Base-by-base conservation (phyloP, 2,113 vertebrate genomes). In the Toxotes chatareus region DNA sequence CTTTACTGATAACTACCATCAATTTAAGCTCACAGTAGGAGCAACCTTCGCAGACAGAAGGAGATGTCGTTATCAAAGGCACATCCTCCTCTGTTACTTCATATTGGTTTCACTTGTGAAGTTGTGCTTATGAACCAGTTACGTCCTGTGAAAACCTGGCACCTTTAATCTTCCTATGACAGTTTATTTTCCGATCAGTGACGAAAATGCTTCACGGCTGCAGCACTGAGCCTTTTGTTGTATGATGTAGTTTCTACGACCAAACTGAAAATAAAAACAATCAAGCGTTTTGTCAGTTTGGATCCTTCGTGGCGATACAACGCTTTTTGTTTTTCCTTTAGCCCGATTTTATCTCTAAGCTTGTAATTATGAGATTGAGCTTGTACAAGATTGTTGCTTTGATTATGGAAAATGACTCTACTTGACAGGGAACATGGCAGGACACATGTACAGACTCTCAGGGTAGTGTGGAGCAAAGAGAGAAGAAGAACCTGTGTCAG, bases 1-100 rank as follows among this genome's bases (percentile, higher is more conserved):
- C 85, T 87, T 89, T 73, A 85, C 64, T 60, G 79, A 92, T 85
- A 86, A 85, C 85, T 62, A 67, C n/a, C n/a, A 76, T 60, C 86
- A 77, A 76, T 92, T 87, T 80, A 68, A 76, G 79, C 85, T 86
- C 86, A 56, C 86, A 83, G 86, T 56, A 27, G 82, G 86, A 63
- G 47, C 38, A 82, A 79, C 88, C 77, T 86, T 86, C 75, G 65
- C 47, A 83, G 61, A 66, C 40, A 47, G 65, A 34, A 16, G 68
- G 34, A 66, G 16, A 62, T 36, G 21, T 55, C 17, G 56, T 74
- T 63, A 81, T 80, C 73, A 56, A 76, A 80, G 57, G 4, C 38
- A 64, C 49, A 49, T 62, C 64, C 60, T 71, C 42, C 57, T 40
- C 38, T 46, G 32, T 64, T 62, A 36, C 14, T 60, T 40, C 17